phyloP scores from a whole-genome alignment of 2,113 vertebrate genomes.

The Siphamia tubifer region DNA sequence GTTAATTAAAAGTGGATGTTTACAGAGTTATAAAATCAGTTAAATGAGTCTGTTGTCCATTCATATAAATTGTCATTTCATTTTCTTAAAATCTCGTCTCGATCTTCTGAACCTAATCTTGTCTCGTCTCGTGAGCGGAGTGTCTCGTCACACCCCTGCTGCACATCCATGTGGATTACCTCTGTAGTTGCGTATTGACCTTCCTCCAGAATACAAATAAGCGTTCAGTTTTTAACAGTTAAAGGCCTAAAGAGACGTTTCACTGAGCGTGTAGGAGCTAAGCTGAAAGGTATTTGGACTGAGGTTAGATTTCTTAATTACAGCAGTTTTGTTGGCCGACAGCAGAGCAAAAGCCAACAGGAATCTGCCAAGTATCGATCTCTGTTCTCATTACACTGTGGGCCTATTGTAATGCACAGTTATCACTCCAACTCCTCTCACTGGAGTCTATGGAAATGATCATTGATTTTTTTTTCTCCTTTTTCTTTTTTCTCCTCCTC shows the following conservation, averaged over 20 bases:
- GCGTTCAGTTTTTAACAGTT: background rate
- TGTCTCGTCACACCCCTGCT: too few species aligned
- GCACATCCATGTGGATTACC: too few species aligned
- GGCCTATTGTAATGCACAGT: constrained; percentile 59
- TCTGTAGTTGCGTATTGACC: too few species aligned
- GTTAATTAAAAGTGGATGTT: too few species aligned
- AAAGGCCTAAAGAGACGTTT: constrained; percentile 8
- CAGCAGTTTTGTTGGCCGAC: constrained; percentile 57
- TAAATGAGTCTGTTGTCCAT: too few species aligned
- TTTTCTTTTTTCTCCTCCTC: background rate
- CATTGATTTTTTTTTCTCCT: constrained; percentile 58
- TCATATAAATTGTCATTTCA: too few species aligned
- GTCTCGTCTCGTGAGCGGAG: too few species aligned
- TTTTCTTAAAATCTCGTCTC: too few species aligned
- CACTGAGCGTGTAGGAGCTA: background rate
- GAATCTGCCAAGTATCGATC: constrained; percentile 69
- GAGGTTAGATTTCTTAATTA: constrained; percentile 72
- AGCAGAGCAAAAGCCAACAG: constrained; percentile 31
- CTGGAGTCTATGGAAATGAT: constrained; percentile 65
- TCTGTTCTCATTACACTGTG: constrained; percentile 54
- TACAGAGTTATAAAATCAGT: too few species aligned
- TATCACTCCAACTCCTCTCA: constrained; percentile 58
- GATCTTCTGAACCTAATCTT: too few species aligned
- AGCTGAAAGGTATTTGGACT: constrained; percentile 26
- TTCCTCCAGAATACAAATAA: constrained; percentile 3